phyloP scores from a whole-genome alignment of 2,113 vertebrate species.

The Zosterops japonicus region DNA sequence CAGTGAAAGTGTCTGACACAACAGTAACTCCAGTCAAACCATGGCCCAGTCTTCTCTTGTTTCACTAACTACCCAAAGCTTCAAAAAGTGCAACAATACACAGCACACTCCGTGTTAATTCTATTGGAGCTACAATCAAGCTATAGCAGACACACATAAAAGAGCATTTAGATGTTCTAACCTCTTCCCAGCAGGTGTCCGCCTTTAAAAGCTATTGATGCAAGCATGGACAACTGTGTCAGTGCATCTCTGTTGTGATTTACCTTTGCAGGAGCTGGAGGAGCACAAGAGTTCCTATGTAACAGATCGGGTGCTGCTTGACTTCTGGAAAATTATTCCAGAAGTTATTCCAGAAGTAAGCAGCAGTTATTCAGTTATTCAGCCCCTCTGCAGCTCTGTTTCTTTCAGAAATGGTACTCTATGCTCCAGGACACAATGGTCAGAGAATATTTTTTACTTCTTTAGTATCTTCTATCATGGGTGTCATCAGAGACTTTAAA shows the following conservation, averaged over 20 bases:
- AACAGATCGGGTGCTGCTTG: neutral
- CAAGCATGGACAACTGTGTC: neutral
- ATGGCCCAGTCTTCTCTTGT: neutral
- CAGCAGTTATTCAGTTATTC: too few relatives aligned
- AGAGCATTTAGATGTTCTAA: neutral
- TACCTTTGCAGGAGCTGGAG: neutral
- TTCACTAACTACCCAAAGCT: neutral
- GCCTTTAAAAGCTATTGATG: neutral
- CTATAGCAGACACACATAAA: neutral
- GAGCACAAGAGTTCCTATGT: neutral
- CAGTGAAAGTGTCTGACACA: neutral
- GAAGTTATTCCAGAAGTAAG: too few relatives aligned
- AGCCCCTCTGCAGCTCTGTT: neutral
- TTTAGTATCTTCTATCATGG: neutral
- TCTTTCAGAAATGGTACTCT: neutral
- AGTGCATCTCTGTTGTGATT: neutral
- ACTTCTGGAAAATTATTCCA: neutral
- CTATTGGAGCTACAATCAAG: neutral
- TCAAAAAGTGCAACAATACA: neutral
- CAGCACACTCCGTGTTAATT: rapidly evolving
- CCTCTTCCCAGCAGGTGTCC: neutral
- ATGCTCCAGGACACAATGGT: neutral
- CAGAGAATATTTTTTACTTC: neutral
- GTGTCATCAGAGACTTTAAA: neutral
- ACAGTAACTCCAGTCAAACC: neutral